Conservation (phyloP, 2,113 vertebrate species). For the Butorides virescens region DNA sequence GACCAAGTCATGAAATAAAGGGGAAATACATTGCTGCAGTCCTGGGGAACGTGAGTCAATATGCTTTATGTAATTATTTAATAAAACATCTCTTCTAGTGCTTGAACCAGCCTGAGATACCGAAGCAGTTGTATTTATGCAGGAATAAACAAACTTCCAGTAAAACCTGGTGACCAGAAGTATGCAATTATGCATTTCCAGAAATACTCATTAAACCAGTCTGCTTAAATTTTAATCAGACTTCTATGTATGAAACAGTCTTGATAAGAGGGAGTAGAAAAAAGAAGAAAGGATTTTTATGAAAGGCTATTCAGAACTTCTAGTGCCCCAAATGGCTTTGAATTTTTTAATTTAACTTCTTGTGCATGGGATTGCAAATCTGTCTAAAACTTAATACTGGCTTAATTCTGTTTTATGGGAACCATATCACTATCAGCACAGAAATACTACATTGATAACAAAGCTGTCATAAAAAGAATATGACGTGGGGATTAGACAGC, state of each 20-base stretch:
- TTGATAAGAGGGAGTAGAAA: neutral
- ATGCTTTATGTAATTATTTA: constrained; percentile 24
- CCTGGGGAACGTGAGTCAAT: neutral
- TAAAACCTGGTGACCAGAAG: constrained; percentile 64
- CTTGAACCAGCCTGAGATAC: constrained; percentile 44
- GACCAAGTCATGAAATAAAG: constrained; percentile 44
- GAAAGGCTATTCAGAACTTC: neutral
- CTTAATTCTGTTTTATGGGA: neutral
- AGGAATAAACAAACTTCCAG: constrained; percentile 65
- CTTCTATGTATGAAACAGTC: neutral
- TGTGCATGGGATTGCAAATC: neutral
- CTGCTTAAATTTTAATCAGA: constrained; percentile 65
- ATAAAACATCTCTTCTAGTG: constrained; percentile 16
- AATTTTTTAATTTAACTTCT: neutral
- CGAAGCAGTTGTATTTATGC: constrained; percentile 54
- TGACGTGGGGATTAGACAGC: neutral
- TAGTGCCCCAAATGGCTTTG: neutral
- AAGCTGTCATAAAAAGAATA: neutral
- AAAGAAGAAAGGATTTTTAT: neutral
- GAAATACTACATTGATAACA: neutral
- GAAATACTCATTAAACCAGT: constrained; percentile 58
- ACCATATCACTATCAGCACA: neutral
- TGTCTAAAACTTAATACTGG: neutral
- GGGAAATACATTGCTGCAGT: constrained; percentile 1
- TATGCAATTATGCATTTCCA: constrained; percentile 54